Base-by-base conservation (phyloP, 2,797 vertebrate species). In the Chaenodraco wilsoni region DNA sequence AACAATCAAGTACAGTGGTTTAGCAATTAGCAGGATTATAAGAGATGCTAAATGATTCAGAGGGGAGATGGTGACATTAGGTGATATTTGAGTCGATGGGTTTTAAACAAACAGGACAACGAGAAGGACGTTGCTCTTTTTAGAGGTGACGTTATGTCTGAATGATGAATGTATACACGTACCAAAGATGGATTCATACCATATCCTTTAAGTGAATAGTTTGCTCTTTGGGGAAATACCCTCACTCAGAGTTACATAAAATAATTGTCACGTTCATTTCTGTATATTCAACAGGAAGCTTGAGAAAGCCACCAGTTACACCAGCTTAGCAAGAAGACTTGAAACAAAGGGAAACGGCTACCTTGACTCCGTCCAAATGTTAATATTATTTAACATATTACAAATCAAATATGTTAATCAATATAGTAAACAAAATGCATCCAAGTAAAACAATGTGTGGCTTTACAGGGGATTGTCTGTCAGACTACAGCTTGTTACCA, bases 1-100 rank as follows among this genome's bases (percentile, higher is more conserved):
- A 45, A 51, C 0, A 27, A 15, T 58, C 27, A 45, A 78, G 55
- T 50, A 37, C 27, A 74, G 56, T 74, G 56, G 27, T n/a, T 58
- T 56, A 65, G 37, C 41, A 82, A 77, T 80, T 83, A 61, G 14
- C 72, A 63, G 17, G 12, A 66, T 66, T 60, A 55, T 40, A 71
- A 51, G 46, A 50, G 40, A 69, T 27, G 16, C 21, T 16, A 50
- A 69, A 66, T 80, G 66, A 74, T 48, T 78, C 63, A 69, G 33
- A 64, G 49, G 23, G 52, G 46, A 72, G 52, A 69, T 37, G 10
- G 46, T 52, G 56, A 67, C 41, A 72, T 19, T 16, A 52, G 15
- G 55, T 41, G 40, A 10, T 61, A 84, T 54, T 51, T 43, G 16
- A 79, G 54, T 33, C 46, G 41, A 67, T 13, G n/a, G 27, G 17